phyloP scores from a whole-genome alignment of 2,113 vertebrate genomes.

The Ploceus nigricollis region DNA sequence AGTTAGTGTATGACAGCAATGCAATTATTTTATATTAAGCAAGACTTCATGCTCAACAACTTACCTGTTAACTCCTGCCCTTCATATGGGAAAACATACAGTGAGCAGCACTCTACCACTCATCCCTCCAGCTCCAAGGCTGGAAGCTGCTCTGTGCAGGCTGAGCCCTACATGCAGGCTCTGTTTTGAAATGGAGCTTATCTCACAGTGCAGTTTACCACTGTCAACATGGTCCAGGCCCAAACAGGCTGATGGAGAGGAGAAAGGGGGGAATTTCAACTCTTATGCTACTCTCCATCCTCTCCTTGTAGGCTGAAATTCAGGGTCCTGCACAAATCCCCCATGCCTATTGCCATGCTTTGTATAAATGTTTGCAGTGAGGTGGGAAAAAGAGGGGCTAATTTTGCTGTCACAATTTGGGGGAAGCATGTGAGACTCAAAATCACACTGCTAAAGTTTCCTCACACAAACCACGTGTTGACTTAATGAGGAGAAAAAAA shows the following conservation, averaged over 20 bases:
- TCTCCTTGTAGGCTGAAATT: background rate
- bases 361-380: background rate
- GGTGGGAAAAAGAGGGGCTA: background rate
- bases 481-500: background rate
- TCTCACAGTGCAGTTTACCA: background rate
- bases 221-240: background rate
- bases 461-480: background rate
- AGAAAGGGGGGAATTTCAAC: background rate
- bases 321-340: background rate
- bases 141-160: background rate
- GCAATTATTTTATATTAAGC: background rate
- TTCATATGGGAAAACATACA: background rate
- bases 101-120: background rate
- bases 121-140: background rate
- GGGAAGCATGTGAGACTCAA: background rate
- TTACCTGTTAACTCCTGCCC: background rate
- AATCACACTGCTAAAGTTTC: background rate
- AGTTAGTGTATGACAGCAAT: background rate
- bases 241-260: background rate
- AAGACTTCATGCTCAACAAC: background rate
- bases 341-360: background rate
- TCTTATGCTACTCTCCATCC: background rate
- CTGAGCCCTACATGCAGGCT: background rate
- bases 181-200: background rate
- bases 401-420: background rate